phyloP scores from a whole-genome alignment of 1,140 invertebrate species.

The Bombus difficillimus region DNA sequence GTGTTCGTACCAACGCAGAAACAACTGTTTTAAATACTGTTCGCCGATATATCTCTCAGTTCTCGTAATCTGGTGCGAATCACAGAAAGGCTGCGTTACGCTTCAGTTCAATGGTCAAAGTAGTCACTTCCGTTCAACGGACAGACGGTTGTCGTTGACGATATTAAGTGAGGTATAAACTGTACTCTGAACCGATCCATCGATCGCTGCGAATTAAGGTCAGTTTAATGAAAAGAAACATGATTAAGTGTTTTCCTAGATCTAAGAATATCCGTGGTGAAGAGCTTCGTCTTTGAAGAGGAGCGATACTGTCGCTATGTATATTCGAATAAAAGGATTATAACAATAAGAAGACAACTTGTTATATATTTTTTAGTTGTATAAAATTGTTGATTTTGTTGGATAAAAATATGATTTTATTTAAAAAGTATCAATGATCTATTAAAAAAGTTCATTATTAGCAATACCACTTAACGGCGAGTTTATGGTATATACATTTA shows the following conservation, averaged over 20 bases:
- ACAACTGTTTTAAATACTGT: conserved; percentile 24
- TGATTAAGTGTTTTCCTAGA: too few species aligned
- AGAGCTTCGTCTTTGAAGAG: neutral
- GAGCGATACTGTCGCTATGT: neutral
- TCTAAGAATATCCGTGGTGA: neutral
- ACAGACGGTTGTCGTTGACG: neutral
- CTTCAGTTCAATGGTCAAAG: conserved; percentile 58
- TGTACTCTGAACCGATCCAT: conserved; percentile 48
- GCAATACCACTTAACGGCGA: too few species aligned
- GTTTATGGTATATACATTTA: neutral
- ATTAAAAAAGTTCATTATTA: too few species aligned
- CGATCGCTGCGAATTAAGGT: conserved; percentile 33
- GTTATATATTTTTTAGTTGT: neutral
- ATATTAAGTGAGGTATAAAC: conserved; percentile 61
- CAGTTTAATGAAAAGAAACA: conserved; percentile 4
- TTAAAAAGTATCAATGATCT: neutral
- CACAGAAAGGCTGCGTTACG: conserved; percentile 46
- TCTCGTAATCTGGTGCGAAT: neutral
- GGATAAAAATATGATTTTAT: neutral
- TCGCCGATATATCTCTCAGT: neutral
- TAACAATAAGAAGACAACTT: neutral
- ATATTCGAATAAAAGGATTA: neutral
- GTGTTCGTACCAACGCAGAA: neutral
- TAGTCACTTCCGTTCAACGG: conserved; percentile 35
- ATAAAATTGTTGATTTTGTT: neutral